Evolutionary conservation across 2,888 invertebrate species (phyloP), one percentile per base, ranked within the genome.

Genomic region (Tethea ocularis): DNA sequence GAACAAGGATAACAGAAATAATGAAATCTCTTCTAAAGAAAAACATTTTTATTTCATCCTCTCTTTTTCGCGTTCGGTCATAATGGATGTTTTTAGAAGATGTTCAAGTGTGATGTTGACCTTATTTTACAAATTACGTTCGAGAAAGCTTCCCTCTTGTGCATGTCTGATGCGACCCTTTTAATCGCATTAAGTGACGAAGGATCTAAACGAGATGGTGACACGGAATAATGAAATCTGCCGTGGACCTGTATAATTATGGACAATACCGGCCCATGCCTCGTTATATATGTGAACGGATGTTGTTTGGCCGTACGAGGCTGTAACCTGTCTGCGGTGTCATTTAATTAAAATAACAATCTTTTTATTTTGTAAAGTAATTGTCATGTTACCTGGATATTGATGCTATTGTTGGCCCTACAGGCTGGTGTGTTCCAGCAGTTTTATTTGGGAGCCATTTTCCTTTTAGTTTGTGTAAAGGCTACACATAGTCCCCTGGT

Each of bases 171-270:
- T 76, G 77, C 72, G 81, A 80, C 79, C 83, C 81, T 81, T 86
- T 84, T 86, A 87, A 88, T 87, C 81, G 82, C 75, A 86, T 89
- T 85, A 86, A 82, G 77, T 83, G 82, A 81, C 76, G 76, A 75
- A 78, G 82, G 81, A 79, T 79, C 77, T 77, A 74, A 83, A 78
- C 74, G 77, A 77, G 76, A 78, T 81, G 83, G 75, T 78, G 82
- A 83, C 80, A 82, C 72, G 82, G 80, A 80, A 84, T 85, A 87
- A 87, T 87, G 82, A 86, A 86, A 85, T 87, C 79, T 82, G 77
- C 80, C 79, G 68, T 69, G 72, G 77, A 70, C 75, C 76, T 74
- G 81, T 87, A 29, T 29, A 84, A 88, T 88, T 86, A 85, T 78
- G 75, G 77, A 83, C 85, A 84, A 85, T 83, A 77, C 74, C 64